Evolutionary conservation across 2,888 invertebrate species (phyloP), one percentile per base, ranked within the genome.

Genomic region (Habrosyne pyritoides): DNA sequence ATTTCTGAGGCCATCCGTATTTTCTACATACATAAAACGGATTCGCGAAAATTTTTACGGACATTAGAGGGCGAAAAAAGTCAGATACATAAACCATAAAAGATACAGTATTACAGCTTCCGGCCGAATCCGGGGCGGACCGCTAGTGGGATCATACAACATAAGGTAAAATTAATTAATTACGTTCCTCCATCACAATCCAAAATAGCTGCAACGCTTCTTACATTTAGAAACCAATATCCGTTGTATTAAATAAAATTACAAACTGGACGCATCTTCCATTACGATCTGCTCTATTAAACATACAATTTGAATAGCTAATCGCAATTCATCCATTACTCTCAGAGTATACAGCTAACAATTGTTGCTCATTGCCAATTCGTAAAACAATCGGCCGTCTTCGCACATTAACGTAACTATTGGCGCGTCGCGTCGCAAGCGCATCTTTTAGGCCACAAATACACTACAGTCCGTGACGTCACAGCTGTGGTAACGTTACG

Each of bases 321-420:
- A 30, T 3, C 30, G 33, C n/a, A 12, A n/a, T 6, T 5, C 33
- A 33, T 33, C 33, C 33, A 33, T 33, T 6, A 33, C 33, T n/a
- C 4, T 6, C 33, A 33, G n/a, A 4, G 5, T 0, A n/a, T 30
- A 12, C 33, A 4, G 1, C 33, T n/a, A n/a, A n/a, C 33, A 33
- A n/a, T 33, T 33, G 10, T 30, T 5, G 5, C n/a, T 42, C 42
- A 42, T 18, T 42, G 18, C 18, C n/a, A 7, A 6, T 64, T 60
- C 55, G 47, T 49, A 57, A 66, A 60, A 65, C 71, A 59, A 55
- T 54, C 52, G 22, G 64, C 10, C 55, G 52, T 49, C 54, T 54
- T 51, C 52, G 24, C 55, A 57, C 66, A 61, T 68, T 68, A 63
- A 33, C 52, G 56, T 57, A 54, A 56, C 49, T 63, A 70, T 14